Percentiles rank a stretch among this genome's conserved stretches.
Conservation (phyloP, 2,888 invertebrate species). For the Nomada fabriciana region DNA sequence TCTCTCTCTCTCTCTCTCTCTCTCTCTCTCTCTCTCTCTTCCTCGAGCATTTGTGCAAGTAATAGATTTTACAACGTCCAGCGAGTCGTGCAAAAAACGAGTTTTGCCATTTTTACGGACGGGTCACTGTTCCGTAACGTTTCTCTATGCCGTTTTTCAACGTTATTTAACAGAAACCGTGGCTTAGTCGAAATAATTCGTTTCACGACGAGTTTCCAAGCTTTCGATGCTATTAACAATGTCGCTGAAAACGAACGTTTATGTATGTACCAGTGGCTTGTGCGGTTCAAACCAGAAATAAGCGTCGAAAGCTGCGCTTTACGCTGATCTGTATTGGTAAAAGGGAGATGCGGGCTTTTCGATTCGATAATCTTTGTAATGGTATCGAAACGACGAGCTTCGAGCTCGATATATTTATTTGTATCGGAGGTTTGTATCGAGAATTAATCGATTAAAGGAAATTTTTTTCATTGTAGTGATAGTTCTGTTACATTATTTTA, state of each 20-base stretch:
- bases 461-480: too few species aligned
- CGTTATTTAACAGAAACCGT: slow-evolving; percentile 4
- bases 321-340: neutral
- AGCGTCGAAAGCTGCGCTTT: neutral
- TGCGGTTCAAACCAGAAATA: neutral
- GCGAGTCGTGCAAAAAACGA: neutral
- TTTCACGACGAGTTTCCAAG: neutral
- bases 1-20: neutral
- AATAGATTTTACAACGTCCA: slow-evolving; percentile 32
- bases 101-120: slow-evolving; percentile 16
- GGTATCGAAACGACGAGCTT: neutral
- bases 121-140: neutral
- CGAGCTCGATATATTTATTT: too few species aligned
- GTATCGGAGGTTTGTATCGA: too few species aligned
- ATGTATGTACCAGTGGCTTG: neutral
- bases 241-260: neutral
- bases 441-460: too few species aligned
- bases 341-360: neutral
- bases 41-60: slow-evolving; percentile 16
- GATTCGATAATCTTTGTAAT: neutral
- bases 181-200: neutral
- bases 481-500: too few species aligned
- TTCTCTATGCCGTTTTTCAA: too few species aligned
- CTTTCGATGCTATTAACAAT: slow-evolving; percentile 9
- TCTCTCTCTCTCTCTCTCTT: neutral